Conservation (phyloP, 2,888 invertebrate species). For the Sarcophaga caerulescens region DNA sequence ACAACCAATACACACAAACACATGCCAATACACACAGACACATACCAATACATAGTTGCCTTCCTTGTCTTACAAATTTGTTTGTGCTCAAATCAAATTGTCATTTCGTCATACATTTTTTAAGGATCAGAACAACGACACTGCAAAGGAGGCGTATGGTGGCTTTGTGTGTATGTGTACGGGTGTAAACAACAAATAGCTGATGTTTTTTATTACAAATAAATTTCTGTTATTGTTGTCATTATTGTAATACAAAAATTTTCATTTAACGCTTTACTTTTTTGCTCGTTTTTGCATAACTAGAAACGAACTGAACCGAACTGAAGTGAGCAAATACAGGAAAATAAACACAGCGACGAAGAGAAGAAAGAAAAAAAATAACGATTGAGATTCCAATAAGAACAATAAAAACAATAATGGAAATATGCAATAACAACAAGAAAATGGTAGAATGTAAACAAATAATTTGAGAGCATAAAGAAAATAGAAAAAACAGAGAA, state of each 20-base stretch:
- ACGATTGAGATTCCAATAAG: constrained; percentile 8
- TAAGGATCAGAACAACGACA: neutral
- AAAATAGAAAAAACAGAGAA: neutral
- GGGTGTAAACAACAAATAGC: constrained; percentile 5
- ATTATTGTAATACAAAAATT: constrained; percentile 39
- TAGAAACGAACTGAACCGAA: neutral
- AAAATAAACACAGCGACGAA: neutral
- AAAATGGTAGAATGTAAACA: constrained; percentile 36
- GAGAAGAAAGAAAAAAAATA: neutral
- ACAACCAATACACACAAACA: neutral
- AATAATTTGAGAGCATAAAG: constrained; percentile 23
- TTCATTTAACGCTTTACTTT: constrained; percentile 58
- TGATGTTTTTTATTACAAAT: constrained; percentile 7
- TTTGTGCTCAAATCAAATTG: neutral
- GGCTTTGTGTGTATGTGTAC: neutral
- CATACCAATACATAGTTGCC: neutral
- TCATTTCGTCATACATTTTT: neutral
- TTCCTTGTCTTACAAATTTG: neutral
- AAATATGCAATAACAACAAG: constrained; percentile 1
- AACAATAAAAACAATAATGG: constrained; percentile 1
- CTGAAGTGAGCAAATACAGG: constrained; percentile 2
- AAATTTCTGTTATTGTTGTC: neutral
- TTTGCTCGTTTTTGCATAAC: constrained; percentile 48
- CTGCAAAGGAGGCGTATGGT: neutral
- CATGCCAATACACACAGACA: neutral